Base-by-base conservation (phyloP, 2,888 invertebrate species). In the Aspidapion aeneum region DNA sequence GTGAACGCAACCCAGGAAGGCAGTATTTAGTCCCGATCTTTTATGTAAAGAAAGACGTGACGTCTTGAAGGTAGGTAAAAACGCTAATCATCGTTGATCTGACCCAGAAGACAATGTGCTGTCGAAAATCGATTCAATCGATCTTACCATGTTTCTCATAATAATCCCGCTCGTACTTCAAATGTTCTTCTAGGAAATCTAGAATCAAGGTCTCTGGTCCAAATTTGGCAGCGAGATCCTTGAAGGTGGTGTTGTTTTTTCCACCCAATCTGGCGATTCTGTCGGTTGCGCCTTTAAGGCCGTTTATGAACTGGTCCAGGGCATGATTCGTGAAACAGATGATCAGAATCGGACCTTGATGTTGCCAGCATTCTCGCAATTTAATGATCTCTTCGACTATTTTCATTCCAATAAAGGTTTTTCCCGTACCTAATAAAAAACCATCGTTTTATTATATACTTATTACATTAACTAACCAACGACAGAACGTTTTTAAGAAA, bases 291-390 rank as follows among this genome's bases (percentile, higher is more conserved):
- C 76, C 71, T 0, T 87, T 70, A 9, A 91, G 80, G 12, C 89
- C 90, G 75, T 91, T 88, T 49, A 94, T 78, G 75, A 94, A 94
- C 75, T 94, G 35, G 12, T 35, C 35, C 12, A 35, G 35, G 35
- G 35, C 35, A 35, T 93, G 91, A 80, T 94, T 94, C 7, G 93
- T 94, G 75, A 87, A 92, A 72, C 93, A 91, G 19, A 94, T 86
- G 0, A 94, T 81, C 7, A 94, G 79, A 76, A 94, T 83, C 83
- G 83, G 1, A 66, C 22, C 0, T 67, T 21, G 16, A 69, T 68
- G 74, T 90, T 93, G 63, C 35, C 35, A 35, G 12, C 12, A 35
- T 12, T 35, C 35, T 35, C 12, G 35, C 12, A 35, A 12, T 7
- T 83, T 78, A 1, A 93, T 76, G 20, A 94, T 74, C 0, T 86